Evolutionary conservation across 2,113 vertebrate species (phyloP).

Genomic region (Pleuronectes platessa): DNA sequence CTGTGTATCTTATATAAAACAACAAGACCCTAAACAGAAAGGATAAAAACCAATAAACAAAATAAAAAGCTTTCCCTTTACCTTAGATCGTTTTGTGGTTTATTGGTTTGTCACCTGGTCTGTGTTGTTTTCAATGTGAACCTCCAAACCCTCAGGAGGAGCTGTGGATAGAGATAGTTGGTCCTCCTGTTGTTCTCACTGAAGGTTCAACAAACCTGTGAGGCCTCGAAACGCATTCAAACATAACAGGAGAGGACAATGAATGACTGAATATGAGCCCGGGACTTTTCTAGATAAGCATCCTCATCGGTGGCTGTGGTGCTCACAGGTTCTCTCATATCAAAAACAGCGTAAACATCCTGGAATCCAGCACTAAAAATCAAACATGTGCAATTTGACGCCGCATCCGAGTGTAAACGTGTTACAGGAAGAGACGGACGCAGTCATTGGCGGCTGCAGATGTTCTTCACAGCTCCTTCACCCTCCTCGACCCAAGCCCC

Average conservation of each 20-base stretch:
- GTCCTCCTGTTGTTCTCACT: conserved; percentile 11
- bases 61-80: conserved; percentile 35
- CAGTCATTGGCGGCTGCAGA: conserved; percentile 33
- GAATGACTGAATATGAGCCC: neutral
- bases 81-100: conserved; percentile 55
- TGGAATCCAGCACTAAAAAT: neutral
- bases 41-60: conserved; percentile 72
- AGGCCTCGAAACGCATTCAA: neutral
- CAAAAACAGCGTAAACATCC: neutral
- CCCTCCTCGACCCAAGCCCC: conserved; percentile 21
- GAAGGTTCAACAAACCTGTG: conserved; percentile 28
- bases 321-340: conserved; percentile 44
- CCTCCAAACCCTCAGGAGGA: conserved; percentile 78
- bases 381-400: neutral
- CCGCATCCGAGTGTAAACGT: neutral
- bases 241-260: neutral
- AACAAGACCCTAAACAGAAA: conserved; percentile 53
- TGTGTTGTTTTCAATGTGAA: conserved; percentile 71
- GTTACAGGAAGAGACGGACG: conserved; percentile 22
- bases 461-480: conserved; percentile 67
- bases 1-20: conserved; percentile 34
- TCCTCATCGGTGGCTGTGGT: neutral
- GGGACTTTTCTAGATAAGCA: neutral
- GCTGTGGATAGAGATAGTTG: conserved; percentile 64
- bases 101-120: conserved; percentile 74